Base-by-base conservation (phyloP, 2,797 vertebrate species). In the Botia almorhae region DNA sequence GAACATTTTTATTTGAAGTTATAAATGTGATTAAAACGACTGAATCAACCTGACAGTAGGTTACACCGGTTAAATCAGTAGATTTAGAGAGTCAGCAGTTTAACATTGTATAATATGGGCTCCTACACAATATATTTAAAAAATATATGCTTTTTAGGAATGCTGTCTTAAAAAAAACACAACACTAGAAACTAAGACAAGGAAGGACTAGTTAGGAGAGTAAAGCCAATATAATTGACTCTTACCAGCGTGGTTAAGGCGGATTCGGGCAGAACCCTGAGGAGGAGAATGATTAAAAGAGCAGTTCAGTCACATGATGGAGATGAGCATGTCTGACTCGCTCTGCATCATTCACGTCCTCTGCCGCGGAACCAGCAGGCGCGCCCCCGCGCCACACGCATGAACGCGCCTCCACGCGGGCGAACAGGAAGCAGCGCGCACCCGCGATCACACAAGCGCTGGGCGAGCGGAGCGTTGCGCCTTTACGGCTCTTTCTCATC, bases 401-500 rank as follows among this genome's bases (percentile, higher is more conserved):
- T 36, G 63, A 63, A 77, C 85, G 85, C 80, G 79, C 85, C 3
- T 73, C 73, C 36, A 68, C 81, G 81, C 83, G 74, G 21, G 82
- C 58, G 83, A 83, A 85, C 85, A 88, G 87, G 87, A 88, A 88
- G 85, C 82, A 17, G 81, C 78, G 81, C 69, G 55, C 6, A 21
- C 78, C 60, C 69, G 78, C 51, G 69, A 19, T 48, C 1, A 65
- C 69, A 48, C 50, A 73, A 17, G 83, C 81, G 56, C 76, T 72
- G 51, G 73, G 53, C 56, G 75, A 70, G 21, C 26, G 67, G 83
- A 36, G 55, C 71, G 55, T 64, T 13, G 19, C 60, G 69, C 17
- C 8, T 56, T 29, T 7, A 55, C 69, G 78, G 69, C 46, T 39
- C 16, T 33, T 73, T 60, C 26, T 56, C 58, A 64, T 79, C 77